A percentile compares a stretch with the other conserved stretches of the same genome.
phyloP scores from a whole-genome alignment of 2,888 invertebrate genomes.

The Ceriagrion tenellum region DNA sequence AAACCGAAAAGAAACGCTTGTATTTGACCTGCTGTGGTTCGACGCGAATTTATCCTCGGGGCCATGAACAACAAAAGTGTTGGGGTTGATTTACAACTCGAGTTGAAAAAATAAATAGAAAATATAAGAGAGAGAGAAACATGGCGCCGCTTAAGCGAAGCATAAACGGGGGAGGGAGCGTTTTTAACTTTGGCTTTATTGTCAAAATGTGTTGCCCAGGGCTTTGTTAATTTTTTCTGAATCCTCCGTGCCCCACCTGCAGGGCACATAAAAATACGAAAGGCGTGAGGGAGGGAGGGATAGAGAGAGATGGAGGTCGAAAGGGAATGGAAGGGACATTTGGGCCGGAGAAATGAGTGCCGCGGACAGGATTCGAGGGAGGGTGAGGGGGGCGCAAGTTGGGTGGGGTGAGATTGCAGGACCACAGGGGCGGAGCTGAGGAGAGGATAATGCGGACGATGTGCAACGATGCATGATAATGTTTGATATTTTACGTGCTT shows the following conservation, averaged over 20 bases:
- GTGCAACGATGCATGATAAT: not conserved
- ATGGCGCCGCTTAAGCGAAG: not conserved
- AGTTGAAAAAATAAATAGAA: not conserved
- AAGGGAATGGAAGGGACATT: too few species aligned
- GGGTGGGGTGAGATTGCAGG: too few species aligned
- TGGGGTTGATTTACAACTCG: not conserved
- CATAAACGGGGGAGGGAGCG: not conserved
- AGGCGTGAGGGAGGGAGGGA: not conserved
- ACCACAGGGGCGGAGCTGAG: too few species aligned
- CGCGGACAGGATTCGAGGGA: not conserved
- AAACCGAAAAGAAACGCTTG: not conserved
- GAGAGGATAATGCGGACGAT: not conserved
- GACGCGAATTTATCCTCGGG: not conserved
- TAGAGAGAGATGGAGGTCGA: not conserved
- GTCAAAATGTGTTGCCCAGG: not conserved
- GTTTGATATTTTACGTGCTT: too few species aligned
- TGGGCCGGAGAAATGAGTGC: not conserved
- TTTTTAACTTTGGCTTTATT: not conserved
- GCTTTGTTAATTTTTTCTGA: not conserved
- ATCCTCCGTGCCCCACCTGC: not conserved
- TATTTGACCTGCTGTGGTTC: not conserved
- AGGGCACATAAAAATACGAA: not conserved
- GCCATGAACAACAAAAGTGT: not conserved
- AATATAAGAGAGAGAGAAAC: too few species aligned
- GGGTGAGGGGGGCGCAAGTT: too few species aligned